phyloP scores from a whole-genome alignment of 2,113 vertebrate species.

The Lethenteron camtschaticum region DNA sequence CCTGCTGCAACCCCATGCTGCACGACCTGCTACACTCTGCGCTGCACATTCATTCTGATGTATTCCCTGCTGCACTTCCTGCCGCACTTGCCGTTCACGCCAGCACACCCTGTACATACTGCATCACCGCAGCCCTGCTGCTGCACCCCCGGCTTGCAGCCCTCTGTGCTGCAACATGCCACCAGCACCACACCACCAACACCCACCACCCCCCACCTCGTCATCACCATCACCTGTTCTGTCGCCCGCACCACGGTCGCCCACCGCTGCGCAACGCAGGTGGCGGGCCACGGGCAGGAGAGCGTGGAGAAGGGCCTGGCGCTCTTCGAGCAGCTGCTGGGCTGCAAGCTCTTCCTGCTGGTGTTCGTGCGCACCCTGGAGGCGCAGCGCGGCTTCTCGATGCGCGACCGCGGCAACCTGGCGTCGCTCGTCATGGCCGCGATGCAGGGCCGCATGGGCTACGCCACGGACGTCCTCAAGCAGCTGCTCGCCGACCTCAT shows the following conservation, averaged over 20 bases:
- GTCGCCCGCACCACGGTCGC: too few relatives aligned
- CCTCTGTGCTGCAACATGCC: too few relatives aligned
- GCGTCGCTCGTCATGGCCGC: conserved; percentile 90
- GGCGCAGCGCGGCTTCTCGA: conserved; percentile 84
- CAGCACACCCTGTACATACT: too few relatives aligned
- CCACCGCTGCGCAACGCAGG: conserved; percentile 23
- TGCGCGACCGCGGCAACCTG: conserved; percentile 85
- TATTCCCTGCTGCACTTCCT: too few relatives aligned
- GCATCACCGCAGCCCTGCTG: too few relatives aligned
- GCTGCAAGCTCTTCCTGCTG: conserved; percentile 84
- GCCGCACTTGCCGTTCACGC: too few relatives aligned
- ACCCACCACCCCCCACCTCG: too few relatives aligned
- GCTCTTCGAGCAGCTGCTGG: conserved; percentile 85
- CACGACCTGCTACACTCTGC: too few relatives aligned
- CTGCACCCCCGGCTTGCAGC: too few relatives aligned
- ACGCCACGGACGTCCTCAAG: conserved; percentile 82
- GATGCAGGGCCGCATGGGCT: conserved; percentile 88
- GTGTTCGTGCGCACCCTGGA: conserved; percentile 89
- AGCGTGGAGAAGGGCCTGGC: conserved; percentile 84
- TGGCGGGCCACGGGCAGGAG: conserved; percentile 89
- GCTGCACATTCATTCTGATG: too few relatives aligned
- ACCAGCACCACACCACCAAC: too few relatives aligned
- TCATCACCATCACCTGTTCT: too few relatives aligned
- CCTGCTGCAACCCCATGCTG: conserved; percentile 9
- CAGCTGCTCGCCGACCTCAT: conserved; percentile 90